Evolutionary conservation across 2,888 invertebrate species (phyloP), one percentile per base, ranked within the genome.

Genomic region (Podotricha telesiphe): DNA sequence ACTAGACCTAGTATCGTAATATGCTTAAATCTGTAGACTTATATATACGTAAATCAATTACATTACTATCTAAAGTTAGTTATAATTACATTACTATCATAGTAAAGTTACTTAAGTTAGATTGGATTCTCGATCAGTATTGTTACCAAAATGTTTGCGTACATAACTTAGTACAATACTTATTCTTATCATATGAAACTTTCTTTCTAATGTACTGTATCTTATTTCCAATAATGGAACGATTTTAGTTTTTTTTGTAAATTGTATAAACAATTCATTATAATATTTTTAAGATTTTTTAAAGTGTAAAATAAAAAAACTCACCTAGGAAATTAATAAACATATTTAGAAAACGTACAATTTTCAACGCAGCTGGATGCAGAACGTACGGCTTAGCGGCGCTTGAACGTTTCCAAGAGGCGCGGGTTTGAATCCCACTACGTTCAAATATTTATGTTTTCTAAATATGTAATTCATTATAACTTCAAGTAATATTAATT

Each of bases 41-140:
- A 10, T 2, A 48, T 19, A 11, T 3, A 48, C 20, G 0, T 19
- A 50, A 19, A 48, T 48, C 48, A 48, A 48, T 19, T 50, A 50
- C 19, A 19, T 47, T 11, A 0, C 4, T 50, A 50, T 50, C 45
- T 17, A 40, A 55, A 65, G 55, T 65, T 68, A 68, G 53, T 70
- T 62, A 48, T n/a, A n/a, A n/a, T n/a, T n/a, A n/a, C n/a, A 2
- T 28, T 28, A 28, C 28, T 28, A 28, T 28, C 28, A 15, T 68
- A 11, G 50, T 17, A 40, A 55, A 65, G 55, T 65, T 68, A 68
- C 59, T 70, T 62, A 48, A 48, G 48, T 48, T 48, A 70, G 61
- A 70, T 68, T 70, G 62, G 51, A 62, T 70, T 68, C 50, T 45
- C 51, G 58, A 55, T 61, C 3, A 17, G 11, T 65, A 37, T 70